These are phyloP conservation scores for Mesoclemmys tuberculata DNA, from an alignment of 2,113 vertebrate genomes.

Conservation along the genomic window DNA sequence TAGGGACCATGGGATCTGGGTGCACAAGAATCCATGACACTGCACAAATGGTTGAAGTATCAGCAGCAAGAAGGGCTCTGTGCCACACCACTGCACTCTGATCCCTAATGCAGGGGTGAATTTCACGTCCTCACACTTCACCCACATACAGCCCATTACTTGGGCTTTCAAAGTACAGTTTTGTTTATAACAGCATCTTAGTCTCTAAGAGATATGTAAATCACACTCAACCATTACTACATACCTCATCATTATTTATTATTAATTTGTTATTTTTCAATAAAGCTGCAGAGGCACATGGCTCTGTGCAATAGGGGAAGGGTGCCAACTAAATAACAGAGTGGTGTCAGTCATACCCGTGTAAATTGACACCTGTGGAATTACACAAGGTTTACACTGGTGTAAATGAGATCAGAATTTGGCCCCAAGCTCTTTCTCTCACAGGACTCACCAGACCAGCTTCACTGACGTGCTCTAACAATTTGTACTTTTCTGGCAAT, in stretches of 20 bases:
- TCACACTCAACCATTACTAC: neutral
- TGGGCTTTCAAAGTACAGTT: neutral
- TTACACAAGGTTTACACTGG: neutral
- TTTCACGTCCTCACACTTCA: neutral
- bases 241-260: neutral
- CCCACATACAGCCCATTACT: neutral
- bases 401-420: neutral
- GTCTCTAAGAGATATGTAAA: accelerated
- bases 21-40: neutral
- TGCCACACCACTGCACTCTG: neutral
- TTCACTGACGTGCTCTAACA: neutral
- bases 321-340: neutral
- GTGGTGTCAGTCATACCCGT: neutral
- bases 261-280: neutral
- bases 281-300: neutral
- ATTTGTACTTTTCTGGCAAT: neutral
- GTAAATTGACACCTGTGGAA: neutral
- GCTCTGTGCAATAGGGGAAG: neutral
- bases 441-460: neutral
- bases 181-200: neutral
- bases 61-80: neutral
- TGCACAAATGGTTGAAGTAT: neutral
- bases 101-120: accelerated
- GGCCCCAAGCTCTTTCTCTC: neutral
- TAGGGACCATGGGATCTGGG: neutral